Percentiles rank a stretch among this genome's conserved stretches.
phyloP scores from a whole-genome alignment of 1,140 invertebrate genomes.

The Lanistes nyassanus region DNA sequence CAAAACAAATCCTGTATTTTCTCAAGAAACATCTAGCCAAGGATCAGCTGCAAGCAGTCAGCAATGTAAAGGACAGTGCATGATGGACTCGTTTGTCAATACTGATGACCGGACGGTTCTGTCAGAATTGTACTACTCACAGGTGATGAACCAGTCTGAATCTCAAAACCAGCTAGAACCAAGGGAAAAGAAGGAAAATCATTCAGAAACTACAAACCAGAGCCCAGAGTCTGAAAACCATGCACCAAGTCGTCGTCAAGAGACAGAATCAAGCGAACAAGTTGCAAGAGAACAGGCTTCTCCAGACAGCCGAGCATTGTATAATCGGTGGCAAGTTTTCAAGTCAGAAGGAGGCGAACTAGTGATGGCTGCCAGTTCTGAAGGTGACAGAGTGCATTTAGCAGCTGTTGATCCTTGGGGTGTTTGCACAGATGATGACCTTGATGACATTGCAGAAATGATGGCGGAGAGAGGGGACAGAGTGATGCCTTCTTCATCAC shows the following conservation, averaged over 20 bases:
- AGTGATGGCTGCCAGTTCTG: background rate
- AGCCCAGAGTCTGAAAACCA: too few relatives aligned
- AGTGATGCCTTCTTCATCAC: slow-evolving; percentile 5
- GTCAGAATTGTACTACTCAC: too few relatives aligned
- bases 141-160: too few relatives aligned
- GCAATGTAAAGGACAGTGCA: background rate
- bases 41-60: background rate
- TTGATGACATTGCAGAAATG: slow-evolving; percentile 19
- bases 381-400: slow-evolving; percentile 12
- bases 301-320: background rate
- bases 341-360: slow-evolving; percentile 2
- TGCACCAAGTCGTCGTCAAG: too few relatives aligned
- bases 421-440: slow-evolving; percentile 16
- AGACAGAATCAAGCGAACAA: too few relatives aligned
- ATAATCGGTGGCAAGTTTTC: background rate
- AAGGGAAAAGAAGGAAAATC: too few relatives aligned
- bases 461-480: slow-evolving; percentile 15
- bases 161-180: too few relatives aligned
- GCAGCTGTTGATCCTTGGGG: slow-evolving; percentile 20
- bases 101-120: too few relatives aligned
- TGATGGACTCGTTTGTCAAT: background rate
- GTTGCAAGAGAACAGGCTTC: background rate
- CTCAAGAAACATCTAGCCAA: background rate
- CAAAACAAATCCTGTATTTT: background rate
- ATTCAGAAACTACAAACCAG: too few relatives aligned